Evolutionary conservation across 53 echinoderm and acorn worm genomes (phyloP), one percentile per base, ranked within the genome.

Genomic region (Crossaster papposus): DNA sequence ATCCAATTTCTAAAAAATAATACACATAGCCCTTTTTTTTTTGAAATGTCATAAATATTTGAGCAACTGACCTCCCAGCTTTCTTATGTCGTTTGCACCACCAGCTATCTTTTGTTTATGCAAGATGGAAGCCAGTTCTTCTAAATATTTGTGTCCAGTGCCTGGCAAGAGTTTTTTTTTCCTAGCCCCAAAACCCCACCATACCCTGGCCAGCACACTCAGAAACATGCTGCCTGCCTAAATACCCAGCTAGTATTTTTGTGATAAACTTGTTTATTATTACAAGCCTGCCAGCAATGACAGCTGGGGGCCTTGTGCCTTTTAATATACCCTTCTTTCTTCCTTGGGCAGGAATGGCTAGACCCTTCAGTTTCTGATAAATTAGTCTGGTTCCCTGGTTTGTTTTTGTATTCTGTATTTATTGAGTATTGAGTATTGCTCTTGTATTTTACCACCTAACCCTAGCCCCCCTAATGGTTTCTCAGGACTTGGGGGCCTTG

Each of bases 191-290:
- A 18, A n/a, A n/a, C n/a, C n/a, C n/a, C n/a, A 44, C 44, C 62
- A 33, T 31, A 35, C 33, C 78, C 79, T 31, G 54, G 54, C 52
- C 31, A 28, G 52, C 79, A 79, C 54, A 54, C 54, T n/a, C n/a
- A 54, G 53, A 79, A 51, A 79, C 68, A 68, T 68, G 68, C 28
- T 68, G 24, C 68, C 11, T 68, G 44, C 44, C 5, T 9, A 68
- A 68, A 11, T n/a, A n/a, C n/a, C 37, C 37, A 78, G 30, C 12
- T 24, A n/a, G n/a, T n/a, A n/a, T 81, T 81, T 33, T 34, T n/a
- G n/a, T n/a, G n/a, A n/a, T n/a, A n/a, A n/a, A 54, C 63, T 81
- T 82, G 82, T 82, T 82, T 82, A 68, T 82, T 82, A 82, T 82
- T 68, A 10, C 82, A 65, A 65, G 38, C 65, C 82, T 82, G 36